Evolutionary conservation across 1,140 invertebrate species (phyloP), one percentile per base, ranked within the genome.

Genomic region (Stegodyphus mimosarum): DNA sequence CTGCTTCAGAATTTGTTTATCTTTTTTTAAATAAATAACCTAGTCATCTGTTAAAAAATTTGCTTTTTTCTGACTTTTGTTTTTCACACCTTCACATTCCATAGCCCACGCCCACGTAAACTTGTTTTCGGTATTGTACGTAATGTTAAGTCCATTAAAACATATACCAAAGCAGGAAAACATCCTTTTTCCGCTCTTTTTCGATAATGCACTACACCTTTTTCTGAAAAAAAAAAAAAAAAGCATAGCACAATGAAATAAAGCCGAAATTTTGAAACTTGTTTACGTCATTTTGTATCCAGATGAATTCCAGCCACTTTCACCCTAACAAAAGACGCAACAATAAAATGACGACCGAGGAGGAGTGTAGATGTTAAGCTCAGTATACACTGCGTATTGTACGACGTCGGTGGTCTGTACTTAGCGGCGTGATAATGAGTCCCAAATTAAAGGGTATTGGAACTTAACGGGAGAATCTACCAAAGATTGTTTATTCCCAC

Each of bases 321-420:
- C 76, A 78, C 76, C 66, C 13, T 33, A 33, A 33, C 18, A 60
- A 67, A 81, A 81, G 53, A 70, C 55, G 55, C 50, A 53, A 48
- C 52, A 60, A 67, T 17, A 17, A 81, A 60, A 67, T 10, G 50
- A 81, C 50, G 67, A 63, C 33, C 9, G 52, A 60, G 71, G 70
- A 55, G 78, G 53, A 5, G 13, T 49, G 6, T 15, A 9, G 10
- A 18, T 60, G 60, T 71, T 33, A 67, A 52, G 67, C 73, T 74
- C 67, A 73, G 55, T 55, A 53, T 60, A 73, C n/a, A 11, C 9
- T 71, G 60, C 72, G 48, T 48, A 75, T 51, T 84, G 72, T 76
- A 83, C 69, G 60, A 15, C 64, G 72, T 64, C 10, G 81, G 81
- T 84, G 81, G 81, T 84, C 81, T 84, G 81, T 84, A 84, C 73